These are phyloP conservation scores for Micromussa lordhowensis DNA, from an alignment of 92 coral and sea anemone species.

Conservation along the genomic window DNA sequence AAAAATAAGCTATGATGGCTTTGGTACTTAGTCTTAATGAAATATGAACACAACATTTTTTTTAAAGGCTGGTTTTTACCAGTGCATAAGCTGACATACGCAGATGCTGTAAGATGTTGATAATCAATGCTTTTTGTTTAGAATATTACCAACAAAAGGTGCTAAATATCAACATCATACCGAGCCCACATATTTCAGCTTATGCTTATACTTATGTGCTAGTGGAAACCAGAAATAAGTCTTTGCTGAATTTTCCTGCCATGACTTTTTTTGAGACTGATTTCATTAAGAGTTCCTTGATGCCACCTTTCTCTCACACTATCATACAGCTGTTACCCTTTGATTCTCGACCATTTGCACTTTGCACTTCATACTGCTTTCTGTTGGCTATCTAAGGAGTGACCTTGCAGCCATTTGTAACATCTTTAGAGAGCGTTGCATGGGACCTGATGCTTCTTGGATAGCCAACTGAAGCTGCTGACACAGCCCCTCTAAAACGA, in stretches of 20 bases:
- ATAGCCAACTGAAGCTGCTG: constrained; percentile 77
- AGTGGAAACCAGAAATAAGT: too few relatives aligned
- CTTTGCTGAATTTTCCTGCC: background rate
- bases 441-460: constrained; percentile 63
- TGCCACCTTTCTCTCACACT: background rate
- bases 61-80: too few relatives aligned
- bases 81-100: too few relatives aligned
- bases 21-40: background rate
- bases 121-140: too few relatives aligned
- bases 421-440: constrained; percentile 76
- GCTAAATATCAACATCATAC: too few relatives aligned
- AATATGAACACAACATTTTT: background rate
- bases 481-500: constrained; percentile 78
- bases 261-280: background rate
- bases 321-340: background rate
- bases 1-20: background rate
- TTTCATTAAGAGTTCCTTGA: background rate
- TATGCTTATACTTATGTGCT: too few relatives aligned
- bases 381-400: constrained; percentile 44
- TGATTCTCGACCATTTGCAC: background rate
- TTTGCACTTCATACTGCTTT: background rate
- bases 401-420: constrained; percentile 94
- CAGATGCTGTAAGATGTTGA: too few relatives aligned
- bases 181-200: too few relatives aligned
- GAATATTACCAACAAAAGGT: too few relatives aligned